Evolutionary conservation across 1,140 invertebrate species (phyloP).

Genomic region (Diuraphis noxia): DNA sequence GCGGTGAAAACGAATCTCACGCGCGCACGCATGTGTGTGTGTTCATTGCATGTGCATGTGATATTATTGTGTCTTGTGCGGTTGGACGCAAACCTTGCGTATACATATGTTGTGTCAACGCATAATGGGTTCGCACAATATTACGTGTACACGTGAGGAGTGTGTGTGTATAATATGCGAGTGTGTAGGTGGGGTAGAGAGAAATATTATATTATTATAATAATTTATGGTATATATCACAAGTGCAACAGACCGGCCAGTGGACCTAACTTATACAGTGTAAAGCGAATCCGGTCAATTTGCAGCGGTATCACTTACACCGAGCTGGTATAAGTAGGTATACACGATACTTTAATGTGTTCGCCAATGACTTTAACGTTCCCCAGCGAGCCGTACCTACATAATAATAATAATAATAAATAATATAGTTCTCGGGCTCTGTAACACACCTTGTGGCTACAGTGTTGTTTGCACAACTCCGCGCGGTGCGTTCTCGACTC

Average conservation of each 20-base stretch:
- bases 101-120: neutral
- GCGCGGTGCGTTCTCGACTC: too few species aligned
- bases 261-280: neutral
- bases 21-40: too few species aligned
- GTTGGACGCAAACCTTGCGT: slow-evolving; percentile 2
- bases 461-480: neutral
- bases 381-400: neutral
- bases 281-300: neutral
- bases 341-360: neutral
- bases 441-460: neutral
- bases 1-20: neutral
- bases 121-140: neutral
- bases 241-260: neutral
- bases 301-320: neutral
- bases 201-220: neutral
- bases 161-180: too few species aligned
- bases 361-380: neutral
- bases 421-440: neutral
- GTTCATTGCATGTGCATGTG: neutral
- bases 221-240: slow-evolving; percentile 1
- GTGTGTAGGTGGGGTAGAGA: neutral
- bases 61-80: neutral
- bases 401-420: neutral
- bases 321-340: too few species aligned
- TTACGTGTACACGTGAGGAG: neutral